Conservation (phyloP, 2,113 vertebrate species). For the Crocuta crocuta region DNA sequence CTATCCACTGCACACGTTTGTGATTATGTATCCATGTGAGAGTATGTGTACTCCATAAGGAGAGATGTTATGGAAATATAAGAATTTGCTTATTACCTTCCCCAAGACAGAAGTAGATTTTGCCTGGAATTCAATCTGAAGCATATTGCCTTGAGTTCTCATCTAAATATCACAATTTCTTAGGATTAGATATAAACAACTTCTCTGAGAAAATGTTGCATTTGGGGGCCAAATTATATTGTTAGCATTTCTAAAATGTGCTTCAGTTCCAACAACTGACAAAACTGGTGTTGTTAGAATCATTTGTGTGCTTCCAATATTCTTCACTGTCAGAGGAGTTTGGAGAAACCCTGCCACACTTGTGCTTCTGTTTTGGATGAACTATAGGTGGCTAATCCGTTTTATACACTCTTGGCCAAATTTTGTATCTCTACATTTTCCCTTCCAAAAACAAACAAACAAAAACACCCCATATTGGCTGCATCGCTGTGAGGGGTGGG, state of each 20-base stretch:
- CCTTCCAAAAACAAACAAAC: not conserved
- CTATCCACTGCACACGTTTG: not conserved
- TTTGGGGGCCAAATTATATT: slow-evolving; percentile 46
- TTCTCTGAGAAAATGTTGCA: slow-evolving; percentile 57
- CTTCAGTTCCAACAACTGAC: slow-evolving; percentile 46
- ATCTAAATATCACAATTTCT: slow-evolving; percentile 74
- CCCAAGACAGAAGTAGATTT: slow-evolving; percentile 55
- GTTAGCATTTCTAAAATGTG: slow-evolving; percentile 54
- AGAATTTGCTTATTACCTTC: slow-evolving; percentile 46
- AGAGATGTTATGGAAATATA: slow-evolving; percentile 58
- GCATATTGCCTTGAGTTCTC: slow-evolving; percentile 53
- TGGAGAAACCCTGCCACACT: not conserved
- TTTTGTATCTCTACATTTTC: slow-evolving; percentile 24
- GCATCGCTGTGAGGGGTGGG: not conserved
- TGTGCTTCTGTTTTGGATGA: slow-evolving; percentile 52
- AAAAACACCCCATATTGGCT: not conserved
- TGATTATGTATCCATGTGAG: slow-evolving; percentile 15
- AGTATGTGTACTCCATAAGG: slow-evolving; percentile 29
- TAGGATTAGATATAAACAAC: slow-evolving; percentile 60
- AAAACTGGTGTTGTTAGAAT: slow-evolving; percentile 58
- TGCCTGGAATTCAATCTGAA: slow-evolving; percentile 56
- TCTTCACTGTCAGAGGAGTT: slow-evolving; percentile 52
- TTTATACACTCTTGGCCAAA: slow-evolving; percentile 39
- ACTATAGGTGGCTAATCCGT: not conserved
- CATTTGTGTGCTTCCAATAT: slow-evolving; percentile 48